Conservation (phyloP, 2,888 invertebrate species). For the Lochmaea crataegi region DNA sequence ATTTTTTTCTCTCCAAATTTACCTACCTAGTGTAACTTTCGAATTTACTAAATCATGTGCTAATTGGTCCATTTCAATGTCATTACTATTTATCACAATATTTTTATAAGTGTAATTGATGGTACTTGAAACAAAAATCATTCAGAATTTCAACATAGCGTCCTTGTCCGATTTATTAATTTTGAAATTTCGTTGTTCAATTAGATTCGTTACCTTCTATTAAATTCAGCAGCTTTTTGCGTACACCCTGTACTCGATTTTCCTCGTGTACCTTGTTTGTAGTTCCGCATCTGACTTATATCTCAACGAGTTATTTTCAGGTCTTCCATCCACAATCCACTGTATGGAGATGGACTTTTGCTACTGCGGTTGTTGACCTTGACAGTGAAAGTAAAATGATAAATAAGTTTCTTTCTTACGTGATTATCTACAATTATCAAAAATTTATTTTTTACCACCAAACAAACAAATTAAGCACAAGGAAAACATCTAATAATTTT, state of each 20-base stretch:
- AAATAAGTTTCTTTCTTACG: conserved; percentile 3
- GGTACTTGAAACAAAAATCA: conserved; percentile 2
- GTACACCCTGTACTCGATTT: conserved; percentile 6
- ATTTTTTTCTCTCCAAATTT: not conserved
- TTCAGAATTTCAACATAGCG: conserved; percentile 3
- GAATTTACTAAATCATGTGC: not conserved
- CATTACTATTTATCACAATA: conserved; percentile 8
- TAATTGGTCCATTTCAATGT: not conserved
- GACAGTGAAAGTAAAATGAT: conserved; percentile 41
- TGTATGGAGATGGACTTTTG: conserved; percentile 27
- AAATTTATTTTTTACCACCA: not conserved
- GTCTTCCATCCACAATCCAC: conserved; percentile 33
- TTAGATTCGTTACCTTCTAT: conserved; percentile 5
- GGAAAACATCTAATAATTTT: conserved; percentile 12
- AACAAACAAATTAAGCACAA: conserved; percentile 1
- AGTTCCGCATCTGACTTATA: conserved; percentile 35
- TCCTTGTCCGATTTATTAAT: conserved; percentile 10
- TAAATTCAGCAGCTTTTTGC: not conserved
- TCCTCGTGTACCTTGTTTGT: conserved; percentile 22
- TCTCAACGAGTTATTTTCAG: conserved; percentile 31
- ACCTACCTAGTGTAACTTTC: not conserved
- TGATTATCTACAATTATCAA: conserved; percentile 17
- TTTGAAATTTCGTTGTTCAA: conserved; percentile 9
- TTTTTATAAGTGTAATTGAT: not conserved
- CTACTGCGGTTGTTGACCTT: conserved; percentile 39